Evolutionary conservation across 64 coral and sea anemone species (phyloP), one percentile per base, ranked within the genome.

Genomic region (Platygyra sinensis): DNA sequence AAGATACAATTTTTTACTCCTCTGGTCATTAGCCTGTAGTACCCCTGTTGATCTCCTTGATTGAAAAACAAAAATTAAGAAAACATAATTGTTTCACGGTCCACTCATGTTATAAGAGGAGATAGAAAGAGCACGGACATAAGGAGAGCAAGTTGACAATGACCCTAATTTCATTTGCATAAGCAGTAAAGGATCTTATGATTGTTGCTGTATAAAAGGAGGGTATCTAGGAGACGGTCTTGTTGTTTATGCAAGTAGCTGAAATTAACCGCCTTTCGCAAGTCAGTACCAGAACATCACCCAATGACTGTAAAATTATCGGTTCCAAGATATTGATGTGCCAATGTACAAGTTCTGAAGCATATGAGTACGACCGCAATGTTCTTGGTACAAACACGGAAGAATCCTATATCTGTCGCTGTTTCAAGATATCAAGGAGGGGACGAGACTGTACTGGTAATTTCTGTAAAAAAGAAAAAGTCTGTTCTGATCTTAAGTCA

Each of bases 391-490:
- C 60, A 15, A 62, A 62, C 60, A 62, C 42, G 17, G 61, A 69
- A 18, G 60, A 15, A 62, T 62, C 60, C 60, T 62, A 62, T 62
- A 0, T 62, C 60, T 62, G 82, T 62, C 60, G 60, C 6, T 91
- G 93, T 72, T 52, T 33, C 0, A 65, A 57, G 93, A 19, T 94
- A 72, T 55, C 52, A n/a, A 2, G 82, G 82, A 71, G 77, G 86
- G 89, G 88, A 27, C 62, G 54, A 46, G 72, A 10, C 73, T 94
- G 93, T 51, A 46, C 63, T 74, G 88, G 93, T 90, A 49, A 36
- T 2, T 62, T 15, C 20, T 22, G 60, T 62, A 62, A 62, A 62
- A 22, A 46, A 46, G 42, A 4, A 46, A 46, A 46, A 46, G 4
- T 46, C 4, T 6, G 42, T 46, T 46, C 42, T 46, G 42, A 5